Evolutionary conservation across 1,140 invertebrate genomes (phyloP), one percentile per base, ranked within the genome.

Genomic region (Sitodiplosis mosellana): DNA sequence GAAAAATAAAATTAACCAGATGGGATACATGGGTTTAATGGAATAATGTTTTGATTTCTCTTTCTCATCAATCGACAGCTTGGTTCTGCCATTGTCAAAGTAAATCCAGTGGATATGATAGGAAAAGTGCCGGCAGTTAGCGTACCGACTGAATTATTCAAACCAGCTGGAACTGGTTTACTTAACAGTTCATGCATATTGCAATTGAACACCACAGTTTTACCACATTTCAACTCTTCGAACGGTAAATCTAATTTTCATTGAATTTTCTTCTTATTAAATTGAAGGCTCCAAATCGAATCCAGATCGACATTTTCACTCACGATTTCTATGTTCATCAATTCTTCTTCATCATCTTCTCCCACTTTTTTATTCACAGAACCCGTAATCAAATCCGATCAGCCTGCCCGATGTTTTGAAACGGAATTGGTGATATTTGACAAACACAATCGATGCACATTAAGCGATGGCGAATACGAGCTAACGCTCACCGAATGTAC

Each of bases 351-450:
- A n/a, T n/a, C n/a, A n/a, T n/a, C n/a, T n/a, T n/a, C n/a, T n/a
- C n/a, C n/a, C n/a, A n/a, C n/a, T n/a, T n/a, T n/a, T n/a, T n/a
- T 27, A 27, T 27, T 27, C 27, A 27, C 27, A 27, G 17, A 38
- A n/a, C 36, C 12, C 3, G 12, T 38, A 38, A 38, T n/a, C 14
- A 17, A 17, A 38, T 5, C 36, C 14, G 36, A 38, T 38, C 14
- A 38, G 14, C 5, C 55, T 51, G 55, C 69, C 71, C 7, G 77
- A 82, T 59, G 61, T 82, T 88, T 81, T 59, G 81, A 83, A 27
- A 83, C 85, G 41, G 88, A 93, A 63, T 66, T 95, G 15, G 81
- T 87, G 40, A 77, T 95, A 17, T 92, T 88, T 61, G 89, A 95
- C 59, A 88, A 89, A 61, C 80, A 89, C 52, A 87, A 82, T 59